phyloP scores from a whole-genome alignment of 2,797 vertebrate species.

The Lateolabrax maculatus region DNA sequence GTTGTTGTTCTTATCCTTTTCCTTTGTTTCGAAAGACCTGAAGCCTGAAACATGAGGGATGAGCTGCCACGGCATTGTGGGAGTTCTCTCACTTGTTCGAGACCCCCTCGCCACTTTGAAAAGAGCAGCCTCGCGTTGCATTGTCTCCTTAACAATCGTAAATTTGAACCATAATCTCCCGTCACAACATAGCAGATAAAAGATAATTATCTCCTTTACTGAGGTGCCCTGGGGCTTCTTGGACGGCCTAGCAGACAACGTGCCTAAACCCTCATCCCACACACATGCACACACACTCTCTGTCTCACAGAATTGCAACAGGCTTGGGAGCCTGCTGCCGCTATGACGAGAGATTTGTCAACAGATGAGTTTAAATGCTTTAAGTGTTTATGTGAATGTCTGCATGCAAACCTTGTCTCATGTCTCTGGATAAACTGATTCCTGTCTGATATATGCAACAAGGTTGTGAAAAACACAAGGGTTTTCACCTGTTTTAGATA shows the following conservation, averaged over 20 bases:
- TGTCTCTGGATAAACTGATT: background rate
- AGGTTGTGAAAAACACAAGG: fast-evolving
- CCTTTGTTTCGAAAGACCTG: constrained; percentile 67
- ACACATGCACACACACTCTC: constrained; percentile 57
- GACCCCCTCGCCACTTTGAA: constrained; percentile 78
- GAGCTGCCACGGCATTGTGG: constrained; percentile 73
- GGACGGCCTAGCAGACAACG: constrained; percentile 80
- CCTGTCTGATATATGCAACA: background rate
- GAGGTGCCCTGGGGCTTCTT: constrained; percentile 83
- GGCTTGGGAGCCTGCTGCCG: constrained; percentile 39
- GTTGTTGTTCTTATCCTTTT: constrained; percentile 48
- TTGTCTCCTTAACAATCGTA: constrained; percentile 89
- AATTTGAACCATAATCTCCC: constrained; percentile 89
- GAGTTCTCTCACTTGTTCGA: constrained; percentile 78
- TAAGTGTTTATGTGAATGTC: constrained; percentile 26
- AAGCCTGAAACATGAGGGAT: constrained; percentile 70
- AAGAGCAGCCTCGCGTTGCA: constrained; percentile 72
- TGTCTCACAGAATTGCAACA: constrained; percentile 52
- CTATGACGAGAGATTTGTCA: constrained; percentile 40
- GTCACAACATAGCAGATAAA: constrained; percentile 88
- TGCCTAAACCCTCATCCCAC: constrained; percentile 76
- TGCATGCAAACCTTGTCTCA: background rate
- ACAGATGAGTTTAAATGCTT: constrained; percentile 44
- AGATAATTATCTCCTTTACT: constrained; percentile 88
- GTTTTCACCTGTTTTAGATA: background rate